Percentiles rank a stretch among this genome's conserved stretches.
phyloP scores from a whole-genome alignment of 2,888 invertebrate species.

The Drosophila macrothrix region DNA sequence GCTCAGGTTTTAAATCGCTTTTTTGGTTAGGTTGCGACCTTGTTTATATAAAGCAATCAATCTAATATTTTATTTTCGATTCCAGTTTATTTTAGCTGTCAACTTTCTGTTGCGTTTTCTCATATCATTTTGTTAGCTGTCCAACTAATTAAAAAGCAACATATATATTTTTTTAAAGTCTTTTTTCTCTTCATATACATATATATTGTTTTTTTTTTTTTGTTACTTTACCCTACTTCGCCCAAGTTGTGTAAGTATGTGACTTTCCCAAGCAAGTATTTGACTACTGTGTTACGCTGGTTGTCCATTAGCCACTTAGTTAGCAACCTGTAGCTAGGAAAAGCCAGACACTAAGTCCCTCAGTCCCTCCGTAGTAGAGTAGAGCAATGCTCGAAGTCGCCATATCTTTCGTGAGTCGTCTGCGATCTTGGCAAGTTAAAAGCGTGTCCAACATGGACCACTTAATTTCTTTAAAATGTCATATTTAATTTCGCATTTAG shows the following conservation, averaged over 20 bases:
- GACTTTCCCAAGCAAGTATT: constrained; percentile 34
- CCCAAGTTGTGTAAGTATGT: constrained; percentile 31
- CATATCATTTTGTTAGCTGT: background rate
- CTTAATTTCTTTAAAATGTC: constrained; percentile 73
- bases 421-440: constrained; percentile 54
- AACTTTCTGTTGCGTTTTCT: background rate
- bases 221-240: constrained; percentile 11
- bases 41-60: background rate
- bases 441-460: constrained; percentile 59
- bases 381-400: constrained; percentile 1
- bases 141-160: background rate
- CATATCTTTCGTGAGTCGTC: constrained; percentile 29
- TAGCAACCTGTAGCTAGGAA: constrained; percentile 25
- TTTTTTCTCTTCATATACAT: background rate
- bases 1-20: background rate
- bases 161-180: background rate
- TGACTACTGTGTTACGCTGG: constrained; percentile 42
- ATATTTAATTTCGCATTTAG: constrained; percentile 78
- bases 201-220: background rate
- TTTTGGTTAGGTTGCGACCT: background rate
- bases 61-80: background rate
- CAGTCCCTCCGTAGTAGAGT: constrained; percentile 9
- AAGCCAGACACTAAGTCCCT: background rate
- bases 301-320: constrained; percentile 44
- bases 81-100: background rate